Evolutionary conservation across 2,113 vertebrate species (phyloP), one percentile per base, ranked within the genome.

Genomic region (Eonycteris spelaea): DNA sequence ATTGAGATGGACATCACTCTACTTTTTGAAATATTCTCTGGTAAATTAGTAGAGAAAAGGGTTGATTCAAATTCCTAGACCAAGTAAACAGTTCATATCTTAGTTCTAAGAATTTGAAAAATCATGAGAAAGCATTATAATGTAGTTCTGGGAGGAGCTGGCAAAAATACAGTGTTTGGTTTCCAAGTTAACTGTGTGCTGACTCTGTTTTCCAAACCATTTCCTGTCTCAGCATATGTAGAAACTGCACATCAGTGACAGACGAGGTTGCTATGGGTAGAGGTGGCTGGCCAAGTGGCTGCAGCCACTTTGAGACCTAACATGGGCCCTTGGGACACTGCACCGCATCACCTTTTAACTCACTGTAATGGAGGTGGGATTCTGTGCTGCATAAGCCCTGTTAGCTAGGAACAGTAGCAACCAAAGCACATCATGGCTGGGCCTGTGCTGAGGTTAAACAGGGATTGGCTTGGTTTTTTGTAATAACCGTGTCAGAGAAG

Each of bases 31-130:
- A 14, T 86, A 30, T 6, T 59, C 33, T 73, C 59, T 48, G 22
- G 7, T 75, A 55, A 77, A 40, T 90, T 91, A 45, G 40, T 53
- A 43, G 59, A 65, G 7, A 84, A 75, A 87, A 40, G 35, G 14
- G 12, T 70, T 59, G 55, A 51, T 91, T 93, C 78, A 80, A 40
- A 38, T 93, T 87, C 57, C 48, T 85, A 16, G 68, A 51, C 26
- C 68, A 68, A 33, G 22, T 84, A n/a, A 43, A 67, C 61, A 89
- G 38, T 18, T 65, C 45, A 8, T 15, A 21, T 35, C 38, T 65
- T 65, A 53, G 43, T 83, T 55, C 40, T 79, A 3, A 78, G 51
- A 73, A 51, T 53, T 55, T 83, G 38, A 86, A 21, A 68, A 28
- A 33, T 70, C 43, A 2, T 16, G 26, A 45, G 75, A 75, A 33